Conservation (phyloP, 2,797 vertebrate species). For the Melanogrammus aeglefinus region DNA sequence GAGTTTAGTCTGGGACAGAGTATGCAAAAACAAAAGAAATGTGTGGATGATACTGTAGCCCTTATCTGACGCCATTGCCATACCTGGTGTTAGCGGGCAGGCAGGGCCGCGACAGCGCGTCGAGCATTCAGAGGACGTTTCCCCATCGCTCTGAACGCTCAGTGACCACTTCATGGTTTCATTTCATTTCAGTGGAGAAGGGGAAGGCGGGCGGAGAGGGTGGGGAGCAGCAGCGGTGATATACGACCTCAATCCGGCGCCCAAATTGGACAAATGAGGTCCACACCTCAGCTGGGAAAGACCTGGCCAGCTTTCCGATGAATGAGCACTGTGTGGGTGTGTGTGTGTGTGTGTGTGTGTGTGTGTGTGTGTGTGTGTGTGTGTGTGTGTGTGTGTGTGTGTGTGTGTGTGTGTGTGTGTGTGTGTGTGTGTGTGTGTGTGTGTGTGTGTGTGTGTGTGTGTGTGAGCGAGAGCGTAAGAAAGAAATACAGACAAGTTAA, state of each 20-base stretch:
- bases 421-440: conserved; percentile 14
- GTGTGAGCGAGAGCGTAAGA: neutral
- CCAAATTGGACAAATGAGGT: conserved; percentile 68
- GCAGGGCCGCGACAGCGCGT: neutral
- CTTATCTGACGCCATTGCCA: neutral
- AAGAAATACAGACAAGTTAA: neutral
- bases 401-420: conserved; percentile 6
- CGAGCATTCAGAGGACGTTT: neutral
- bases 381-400: conserved; percentile 16
- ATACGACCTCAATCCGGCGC: conserved; percentile 64
- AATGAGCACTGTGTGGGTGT: conserved; percentile 28
- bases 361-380: conserved; percentile 27
- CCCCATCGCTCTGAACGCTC: neutral
- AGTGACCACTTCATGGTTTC: conserved; percentile 9
- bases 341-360: conserved; percentile 10
- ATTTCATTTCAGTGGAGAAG: neutral
- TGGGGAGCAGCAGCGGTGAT: conserved; percentile 29
- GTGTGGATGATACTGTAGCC: neutral
- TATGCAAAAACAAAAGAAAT: neutral
- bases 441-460: conserved; percentile 17
- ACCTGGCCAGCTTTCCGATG: conserved; percentile 34
- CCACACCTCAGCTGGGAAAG: conserved; percentile 57
- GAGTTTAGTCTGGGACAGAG: neutral
- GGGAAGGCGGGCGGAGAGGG: conserved; percentile 28
- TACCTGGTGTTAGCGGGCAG: neutral